Evolutionary conservation across 2,797 vertebrate genomes (phyloP), one percentile per base, ranked within the genome.

Genomic region (Ctenosaura bakeri): DNA sequence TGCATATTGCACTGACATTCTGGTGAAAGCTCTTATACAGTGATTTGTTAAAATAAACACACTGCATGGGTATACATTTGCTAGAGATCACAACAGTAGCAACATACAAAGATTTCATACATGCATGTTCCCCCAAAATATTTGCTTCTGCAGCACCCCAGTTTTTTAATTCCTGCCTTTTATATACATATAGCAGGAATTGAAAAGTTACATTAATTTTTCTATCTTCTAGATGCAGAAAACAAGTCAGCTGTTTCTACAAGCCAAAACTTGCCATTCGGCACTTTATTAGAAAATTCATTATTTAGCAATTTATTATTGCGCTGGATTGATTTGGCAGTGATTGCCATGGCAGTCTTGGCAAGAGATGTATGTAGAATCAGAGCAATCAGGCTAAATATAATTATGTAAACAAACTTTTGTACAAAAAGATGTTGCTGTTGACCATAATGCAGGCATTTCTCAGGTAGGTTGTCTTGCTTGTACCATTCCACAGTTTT

Each of bases 301-400:
- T 95, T 95, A 94, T 89, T 92, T 92, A 90, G 93, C 94, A 93
- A 95, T 93, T 91, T 38, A 94, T 90, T 91, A 86, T 87, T 88
- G 32, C 88, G 74, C 64, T 85, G 83, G 85, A 93, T 85, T 90
- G 91, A 94, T 90, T 93, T 92, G 92, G 86, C 83, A 88, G 3
- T 2, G 81, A 87, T 90, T 35, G 56, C 38, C 52, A 90, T 91
- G 85, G 73, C 24, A 85, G 10, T 13, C 56, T 74, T 95, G 93
- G 90, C 94, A 91, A 88, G 64, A 4, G 24, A 64, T 86, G 83
- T 8, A 78, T 73, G 66, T 83, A 93, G 80, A 91, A 87, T 90
- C 77, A 88, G 16, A 91, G 73, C 90, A 91, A 85, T 88, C 85
- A 83, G 62, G 88, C 90, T 93, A 94, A 94, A 92, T 87, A 90